Evolutionary conservation across 2,888 invertebrate genomes (phyloP), one percentile per base, ranked within the genome.

Genomic region (Dioctria rufipes): DNA sequence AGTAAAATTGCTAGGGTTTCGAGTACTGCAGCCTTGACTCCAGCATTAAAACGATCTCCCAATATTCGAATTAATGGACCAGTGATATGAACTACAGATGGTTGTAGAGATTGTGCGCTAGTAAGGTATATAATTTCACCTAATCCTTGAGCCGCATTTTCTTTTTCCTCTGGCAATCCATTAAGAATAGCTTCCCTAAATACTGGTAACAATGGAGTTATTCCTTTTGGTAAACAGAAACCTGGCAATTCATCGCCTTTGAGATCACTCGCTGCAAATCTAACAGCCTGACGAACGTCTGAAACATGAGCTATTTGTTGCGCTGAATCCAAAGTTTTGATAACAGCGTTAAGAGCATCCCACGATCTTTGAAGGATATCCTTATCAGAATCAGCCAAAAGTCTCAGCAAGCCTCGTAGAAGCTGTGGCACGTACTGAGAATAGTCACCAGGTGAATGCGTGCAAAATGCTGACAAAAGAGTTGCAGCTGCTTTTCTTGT

Each of bases 61-160:
- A 99, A 92, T 88, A 99, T 98, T 86, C 99, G 93, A 90, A 99
- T 99, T 83, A 99, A 91, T 0, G 99, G 99, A 0, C 99, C 99
- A 4, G 99, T 99, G 85, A 99, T 97, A 88, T 97, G 96, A 82
- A 99, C 96, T 3, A 99, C 98, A 71, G 98, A 98, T 0, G 98
- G 96, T 88, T 98, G 97, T 80, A 99, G 90, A 4, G 98, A 96
- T 78, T 93, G 92, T 0, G 98, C 93, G 83, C 94, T 96, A 5
- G 98, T 97, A 81, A 89, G 80, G 4, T 86, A 85, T 78, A 89
- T 89, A 46, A 90, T 88, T 88, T 94, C 93, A 77, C 95, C 94
- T 85, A 99, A 90, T 83, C 98, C 98, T 86, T 96, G 94, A 5
- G 98, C 97, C 0, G 98, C 98, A 83, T 95, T 94, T 90, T 98